Conservation (phyloP, 2,113 vertebrate species). For the Anoura caudifer region DNA sequence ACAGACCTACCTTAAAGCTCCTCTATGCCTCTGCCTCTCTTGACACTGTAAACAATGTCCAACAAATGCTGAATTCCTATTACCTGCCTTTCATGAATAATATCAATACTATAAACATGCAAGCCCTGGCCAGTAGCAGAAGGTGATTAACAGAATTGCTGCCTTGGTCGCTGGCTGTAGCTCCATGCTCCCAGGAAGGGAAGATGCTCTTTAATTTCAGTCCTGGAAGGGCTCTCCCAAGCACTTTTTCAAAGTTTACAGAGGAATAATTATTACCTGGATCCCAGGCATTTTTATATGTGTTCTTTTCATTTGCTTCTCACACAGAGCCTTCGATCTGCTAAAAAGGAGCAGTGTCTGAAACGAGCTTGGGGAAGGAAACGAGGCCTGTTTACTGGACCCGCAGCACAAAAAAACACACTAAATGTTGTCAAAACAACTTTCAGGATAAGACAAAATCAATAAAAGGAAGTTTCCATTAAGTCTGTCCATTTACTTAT, state of each 20-base stretch:
- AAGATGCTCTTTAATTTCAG: neutral
- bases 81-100: neutral
- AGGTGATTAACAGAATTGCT: neutral
- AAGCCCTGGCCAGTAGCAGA: neutral
- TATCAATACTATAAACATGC: neutral
- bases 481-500: neutral
- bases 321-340: neutral
- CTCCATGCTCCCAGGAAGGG: neutral
- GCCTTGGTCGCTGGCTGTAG: neutral
- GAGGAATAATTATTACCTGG: neutral
- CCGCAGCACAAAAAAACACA: neutral
- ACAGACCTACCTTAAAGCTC: neutral
- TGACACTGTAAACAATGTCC: neutral
- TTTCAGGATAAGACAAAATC: neutral
- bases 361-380: neutral
- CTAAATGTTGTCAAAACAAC: constrained; percentile 4
- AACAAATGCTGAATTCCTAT: neutral
- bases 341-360: constrained; percentile 20
- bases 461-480: constrained; percentile 28
- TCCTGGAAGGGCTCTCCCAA: neutral
- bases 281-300: neutral
- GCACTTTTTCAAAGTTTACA: neutral
- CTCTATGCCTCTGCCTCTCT: neutral
- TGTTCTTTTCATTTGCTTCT: constrained; percentile 30
- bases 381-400: neutral